These are phyloP conservation scores for Octodonta nipae DNA, from an alignment of 2,888 invertebrate species.

Conservation along the genomic window DNA sequence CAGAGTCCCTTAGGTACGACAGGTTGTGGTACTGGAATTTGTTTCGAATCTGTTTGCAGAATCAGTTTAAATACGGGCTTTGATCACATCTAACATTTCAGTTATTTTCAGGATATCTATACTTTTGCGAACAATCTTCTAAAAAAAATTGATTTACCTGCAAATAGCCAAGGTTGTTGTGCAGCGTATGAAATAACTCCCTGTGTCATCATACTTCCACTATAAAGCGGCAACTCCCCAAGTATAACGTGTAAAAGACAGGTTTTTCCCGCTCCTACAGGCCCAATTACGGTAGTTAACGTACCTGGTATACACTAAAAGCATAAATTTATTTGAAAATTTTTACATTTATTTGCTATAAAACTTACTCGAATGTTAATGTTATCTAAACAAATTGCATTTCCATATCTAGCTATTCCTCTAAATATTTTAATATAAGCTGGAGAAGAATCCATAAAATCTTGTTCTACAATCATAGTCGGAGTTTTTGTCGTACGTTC, in stretches of 20 bases:
- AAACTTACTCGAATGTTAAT: conserved; percentile 35
- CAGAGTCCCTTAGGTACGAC: too few relatives aligned
- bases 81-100: too few relatives aligned
- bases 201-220: conserved; percentile 32
- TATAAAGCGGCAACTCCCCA: conserved; percentile 34
- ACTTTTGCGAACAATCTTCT: neutral
- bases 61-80: too few relatives aligned
- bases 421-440: too few relatives aligned
- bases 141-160: conserved; percentile 23
- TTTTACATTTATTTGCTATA: too few relatives aligned
- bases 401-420: conserved; percentile 21
- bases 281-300: conserved; percentile 47
- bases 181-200: conserved; percentile 45
- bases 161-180: conserved; percentile 51
- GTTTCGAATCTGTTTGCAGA: too few relatives aligned
- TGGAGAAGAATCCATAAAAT: too few relatives aligned
- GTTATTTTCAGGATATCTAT: neutral
- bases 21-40: too few relatives aligned
- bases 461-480: too few relatives aligned
- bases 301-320: too few relatives aligned
- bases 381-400: conserved; percentile 33
- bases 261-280: conserved; percentile 54
- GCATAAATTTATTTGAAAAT: too few relatives aligned
- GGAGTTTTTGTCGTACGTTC: too few relatives aligned
- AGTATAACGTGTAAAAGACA: conserved; percentile 36